Base-by-base conservation (phyloP, 2,797 vertebrate species). In the Acestrorhynchus altus region DNA sequence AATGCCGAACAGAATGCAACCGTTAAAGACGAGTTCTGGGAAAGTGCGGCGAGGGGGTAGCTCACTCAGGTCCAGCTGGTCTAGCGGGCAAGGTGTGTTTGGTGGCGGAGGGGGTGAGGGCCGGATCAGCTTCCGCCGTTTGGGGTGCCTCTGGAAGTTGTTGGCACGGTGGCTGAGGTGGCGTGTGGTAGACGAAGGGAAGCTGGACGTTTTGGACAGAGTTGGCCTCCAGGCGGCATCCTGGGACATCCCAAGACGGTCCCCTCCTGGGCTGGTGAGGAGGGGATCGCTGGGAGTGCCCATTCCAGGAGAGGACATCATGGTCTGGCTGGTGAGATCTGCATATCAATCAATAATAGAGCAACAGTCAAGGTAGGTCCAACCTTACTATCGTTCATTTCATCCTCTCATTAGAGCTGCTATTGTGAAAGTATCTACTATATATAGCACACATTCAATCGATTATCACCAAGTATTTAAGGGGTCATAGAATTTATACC, bases 101-200 rank as follows among this genome's bases (percentile, higher is more conserved):
- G 98, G 98, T 0, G 98, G 98, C 0, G 97, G 97, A 0, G 98
- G 98, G 0, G 98, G 98, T 0, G 98, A 99, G 0, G 98, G 98
- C 8, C 94, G 91, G 65, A 99, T 97, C 72, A 92, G 86, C 89
- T 96, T 98, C 76, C 91, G 94, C 16, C 96, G 93, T 83, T 98
- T 98, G 0, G 96, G 96, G 85, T 99, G 96, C 65, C 98, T 95
- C 89, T 99, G 97, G 92, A 98, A 99, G 90, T 97, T 99, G 94
- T 99, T 99, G 86, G 98, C 98, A 8, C 98, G 89, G 86, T 99
- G 97, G 77, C 98, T 99, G 87, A 99, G 94, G 86, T 96, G 98
- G 47, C 92, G 90, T 0, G 94, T 95, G 84, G 95, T 93, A 0
- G 94, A 95, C 0, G 92, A 92, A 0, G 95, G 86, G 85, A 94